These are phyloP conservation scores for Brachypodius melanocephalos DNA, from an alignment of 2,113 vertebrate genomes.

Conservation along the genomic window DNA sequence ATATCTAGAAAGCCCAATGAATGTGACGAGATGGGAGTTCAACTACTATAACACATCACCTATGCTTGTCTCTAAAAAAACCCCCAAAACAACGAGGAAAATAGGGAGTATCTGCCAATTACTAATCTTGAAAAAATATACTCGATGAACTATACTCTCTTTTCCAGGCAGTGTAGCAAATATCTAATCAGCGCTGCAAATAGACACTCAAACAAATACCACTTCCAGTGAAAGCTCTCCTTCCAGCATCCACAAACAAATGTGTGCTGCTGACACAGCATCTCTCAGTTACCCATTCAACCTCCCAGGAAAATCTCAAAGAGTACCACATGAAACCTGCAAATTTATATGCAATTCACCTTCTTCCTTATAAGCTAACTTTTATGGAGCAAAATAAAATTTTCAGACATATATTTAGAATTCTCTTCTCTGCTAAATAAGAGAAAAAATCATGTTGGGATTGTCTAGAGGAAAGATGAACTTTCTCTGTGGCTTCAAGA, in stretches of 20 bases:
- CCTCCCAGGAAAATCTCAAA: neutral
- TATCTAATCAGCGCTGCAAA: neutral
- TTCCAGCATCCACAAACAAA: neutral
- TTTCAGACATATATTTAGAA: neutral
- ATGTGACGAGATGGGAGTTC: neutral
- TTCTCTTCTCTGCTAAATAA: neutral
- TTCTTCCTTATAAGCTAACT: neutral
- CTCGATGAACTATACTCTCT: neutral
- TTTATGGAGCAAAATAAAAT: neutral
- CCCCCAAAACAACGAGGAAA: rapidly evolving
- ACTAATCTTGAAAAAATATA: neutral
- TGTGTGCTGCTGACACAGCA: neutral
- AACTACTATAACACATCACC: neutral
- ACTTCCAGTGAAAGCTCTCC: neutral
- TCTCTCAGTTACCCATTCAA: neutral
- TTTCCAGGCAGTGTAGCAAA: neutral
- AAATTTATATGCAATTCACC: neutral
- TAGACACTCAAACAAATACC: neutral
- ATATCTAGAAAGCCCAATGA: neutral
- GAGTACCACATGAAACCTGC: neutral
- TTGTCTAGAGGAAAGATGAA: neutral
- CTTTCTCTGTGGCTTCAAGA: neutral
- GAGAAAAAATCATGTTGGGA: neutral
- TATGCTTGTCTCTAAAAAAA: neutral
- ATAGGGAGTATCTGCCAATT: neutral